Conservation (phyloP, 2,797 vertebrate genomes). For the Vipera latastei region DNA sequence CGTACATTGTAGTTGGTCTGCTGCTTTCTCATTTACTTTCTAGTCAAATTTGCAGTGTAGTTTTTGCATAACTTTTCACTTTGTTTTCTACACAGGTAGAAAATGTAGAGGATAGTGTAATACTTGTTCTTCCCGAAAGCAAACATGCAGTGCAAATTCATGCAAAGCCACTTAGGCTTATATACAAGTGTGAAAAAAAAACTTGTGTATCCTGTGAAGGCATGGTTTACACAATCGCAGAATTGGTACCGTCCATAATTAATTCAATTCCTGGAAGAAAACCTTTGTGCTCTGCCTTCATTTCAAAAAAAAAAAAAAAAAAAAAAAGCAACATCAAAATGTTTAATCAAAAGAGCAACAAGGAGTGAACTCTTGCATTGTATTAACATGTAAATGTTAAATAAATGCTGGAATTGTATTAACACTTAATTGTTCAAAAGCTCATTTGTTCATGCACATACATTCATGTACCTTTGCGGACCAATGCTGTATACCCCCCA, state of each 20-base stretch:
- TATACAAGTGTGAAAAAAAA: constrained; percentile 64
- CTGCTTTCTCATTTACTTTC: constrained; percentile 69
- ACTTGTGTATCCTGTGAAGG: constrained; percentile 53
- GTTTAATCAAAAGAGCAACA: constrained; percentile 17
- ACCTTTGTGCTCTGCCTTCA: background rate
- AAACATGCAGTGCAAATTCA: constrained; percentile 73
- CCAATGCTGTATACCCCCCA: background rate
- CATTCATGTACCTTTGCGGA: background rate
- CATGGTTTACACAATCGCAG: constrained; percentile 57
- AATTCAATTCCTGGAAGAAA: constrained; percentile 27
- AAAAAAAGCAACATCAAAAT: background rate
- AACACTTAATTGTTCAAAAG: constrained; percentile 23
- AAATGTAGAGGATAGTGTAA: constrained; percentile 61
- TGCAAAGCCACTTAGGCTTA: constrained; percentile 65
- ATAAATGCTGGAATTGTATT: constrained; percentile 56
- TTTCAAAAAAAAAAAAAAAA: background rate
- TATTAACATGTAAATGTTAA: constrained; percentile 37
- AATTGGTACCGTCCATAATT: constrained; percentile 60
- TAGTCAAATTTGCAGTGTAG: constrained; percentile 73
- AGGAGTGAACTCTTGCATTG: constrained; percentile 50
- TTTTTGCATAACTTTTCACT: constrained; percentile 78
- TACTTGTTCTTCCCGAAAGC: constrained; percentile 58
- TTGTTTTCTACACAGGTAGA: constrained; percentile 69
- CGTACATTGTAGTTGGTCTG: constrained; percentile 63
- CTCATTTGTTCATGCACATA: constrained; percentile 13